Evolutionary conservation across 1,140 invertebrate genomes (phyloP).

Genomic region (Mizuhopecten yessoensis): DNA sequence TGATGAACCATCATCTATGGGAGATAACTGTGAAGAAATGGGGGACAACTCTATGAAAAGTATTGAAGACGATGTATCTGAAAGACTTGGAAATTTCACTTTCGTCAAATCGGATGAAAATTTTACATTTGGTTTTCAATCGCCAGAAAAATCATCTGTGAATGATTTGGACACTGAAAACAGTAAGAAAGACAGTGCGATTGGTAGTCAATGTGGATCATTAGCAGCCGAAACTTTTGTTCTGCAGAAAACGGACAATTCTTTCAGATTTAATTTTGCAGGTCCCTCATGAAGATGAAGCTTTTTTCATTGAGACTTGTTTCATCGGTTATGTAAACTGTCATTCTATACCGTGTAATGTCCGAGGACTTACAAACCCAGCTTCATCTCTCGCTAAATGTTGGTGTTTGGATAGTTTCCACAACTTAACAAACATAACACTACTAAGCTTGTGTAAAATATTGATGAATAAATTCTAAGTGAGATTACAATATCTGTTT

Average conservation of each 20-base stretch:
- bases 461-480: neutral
- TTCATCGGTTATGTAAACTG: neutral
- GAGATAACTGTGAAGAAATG: neutral
- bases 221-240: conserved; percentile 27
- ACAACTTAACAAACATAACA: too few relatives aligned
- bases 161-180: neutral
- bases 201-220: neutral
- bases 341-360: neutral
- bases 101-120: neutral
- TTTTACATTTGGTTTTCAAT: neutral
- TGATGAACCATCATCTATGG: conserved; percentile 5
- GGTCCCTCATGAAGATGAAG: neutral
- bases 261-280: conserved; percentile 53
- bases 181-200: neutral
- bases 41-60: neutral
- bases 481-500: too few relatives aligned
- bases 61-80: neutral
- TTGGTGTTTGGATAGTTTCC: too few relatives aligned
- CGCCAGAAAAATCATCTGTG: neutral
- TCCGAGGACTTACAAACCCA: too few relatives aligned
- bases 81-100: conserved; percentile 24
- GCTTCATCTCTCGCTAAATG: too few relatives aligned
- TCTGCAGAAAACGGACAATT: conserved; percentile 47
- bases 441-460: too few relatives aligned
- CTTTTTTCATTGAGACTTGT: neutral